Conservation (phyloP, 2,888 invertebrate species). For the Chesias legatella region DNA sequence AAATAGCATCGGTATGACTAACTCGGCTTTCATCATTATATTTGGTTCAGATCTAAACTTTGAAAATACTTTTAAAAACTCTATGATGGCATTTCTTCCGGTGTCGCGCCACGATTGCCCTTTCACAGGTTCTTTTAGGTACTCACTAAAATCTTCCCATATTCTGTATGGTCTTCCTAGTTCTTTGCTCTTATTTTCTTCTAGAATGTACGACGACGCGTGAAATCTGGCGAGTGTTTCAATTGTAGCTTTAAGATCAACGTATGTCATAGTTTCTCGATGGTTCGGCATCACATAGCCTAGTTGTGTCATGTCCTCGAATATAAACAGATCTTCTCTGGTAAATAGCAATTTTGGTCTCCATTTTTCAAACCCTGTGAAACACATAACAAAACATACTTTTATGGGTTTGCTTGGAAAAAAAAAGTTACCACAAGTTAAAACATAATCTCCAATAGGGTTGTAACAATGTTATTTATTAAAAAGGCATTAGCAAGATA, state of each 20-base stretch:
- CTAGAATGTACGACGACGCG: constrained; percentile 68
- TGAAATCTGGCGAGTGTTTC: constrained; percentile 72
- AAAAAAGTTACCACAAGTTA: too few relatives aligned
- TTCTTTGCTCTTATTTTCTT: constrained; percentile 57
- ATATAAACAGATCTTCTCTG: constrained; percentile 58
- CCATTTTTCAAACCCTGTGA: constrained; percentile 51
- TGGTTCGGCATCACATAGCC: constrained; percentile 58
- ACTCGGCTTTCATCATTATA: constrained; percentile 41
- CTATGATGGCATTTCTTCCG: constrained; percentile 58
- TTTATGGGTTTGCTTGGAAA: too few relatives aligned
- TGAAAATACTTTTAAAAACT: constrained; percentile 56
- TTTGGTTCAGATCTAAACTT: constrained; percentile 43
- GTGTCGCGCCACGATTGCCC: constrained; percentile 52
- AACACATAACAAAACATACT: too few relatives aligned
- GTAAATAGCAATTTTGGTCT: constrained; percentile 49
- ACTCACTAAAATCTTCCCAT: constrained; percentile 57
- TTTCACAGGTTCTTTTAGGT: constrained; percentile 48
- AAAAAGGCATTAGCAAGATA: too few relatives aligned
- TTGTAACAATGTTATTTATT: too few relatives aligned
- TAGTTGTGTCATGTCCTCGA: constrained; percentile 56
- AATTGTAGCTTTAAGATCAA: constrained; percentile 61
- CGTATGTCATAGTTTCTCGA: constrained; percentile 45
- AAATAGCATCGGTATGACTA: constrained; percentile 43
- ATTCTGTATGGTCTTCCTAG: constrained; percentile 54
- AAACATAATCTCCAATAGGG: too few relatives aligned